Percentiles rank a stretch among this genome's conserved stretches.
Evolutionary conservation across 2,797 vertebrate genomes (phyloP).

Genomic region (Melanogrammus aeglefinus): DNA sequence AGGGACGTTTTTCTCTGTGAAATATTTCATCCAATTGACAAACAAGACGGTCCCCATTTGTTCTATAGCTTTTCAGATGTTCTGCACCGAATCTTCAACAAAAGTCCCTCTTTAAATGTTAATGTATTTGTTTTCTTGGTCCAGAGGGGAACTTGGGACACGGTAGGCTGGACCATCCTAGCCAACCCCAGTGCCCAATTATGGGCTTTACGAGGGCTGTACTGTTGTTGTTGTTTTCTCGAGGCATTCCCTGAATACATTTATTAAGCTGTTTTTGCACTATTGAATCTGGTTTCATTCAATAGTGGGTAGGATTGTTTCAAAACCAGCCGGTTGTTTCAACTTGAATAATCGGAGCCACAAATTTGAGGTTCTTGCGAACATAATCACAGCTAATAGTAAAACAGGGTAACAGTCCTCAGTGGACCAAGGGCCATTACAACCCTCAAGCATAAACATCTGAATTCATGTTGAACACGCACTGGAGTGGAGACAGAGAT

Average conservation of each 20-base stretch:
- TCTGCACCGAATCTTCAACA: neutral
- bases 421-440: neutral
- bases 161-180: neutral
- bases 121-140: neutral
- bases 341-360: neutral
- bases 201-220: neutral
- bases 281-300: neutral
- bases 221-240: neutral
- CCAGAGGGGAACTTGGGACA: neutral
- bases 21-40: neutral
- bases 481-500: neutral
- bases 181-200: neutral
- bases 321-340: neutral
- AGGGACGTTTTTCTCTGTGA: neutral
- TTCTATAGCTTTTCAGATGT: neutral
- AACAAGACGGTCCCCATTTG: neutral
- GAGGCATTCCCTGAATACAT: neutral
- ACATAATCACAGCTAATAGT: neutral
- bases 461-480: neutral
- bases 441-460: neutral
- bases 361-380: neutral
- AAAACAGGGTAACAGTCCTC: neutral
- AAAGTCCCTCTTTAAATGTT: neutral
- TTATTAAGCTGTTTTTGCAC: neutral
- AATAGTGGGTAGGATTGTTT: neutral